Evolutionary conservation across 1,140 invertebrate species (phyloP).

Genomic region (Plodia interpunctella): DNA sequence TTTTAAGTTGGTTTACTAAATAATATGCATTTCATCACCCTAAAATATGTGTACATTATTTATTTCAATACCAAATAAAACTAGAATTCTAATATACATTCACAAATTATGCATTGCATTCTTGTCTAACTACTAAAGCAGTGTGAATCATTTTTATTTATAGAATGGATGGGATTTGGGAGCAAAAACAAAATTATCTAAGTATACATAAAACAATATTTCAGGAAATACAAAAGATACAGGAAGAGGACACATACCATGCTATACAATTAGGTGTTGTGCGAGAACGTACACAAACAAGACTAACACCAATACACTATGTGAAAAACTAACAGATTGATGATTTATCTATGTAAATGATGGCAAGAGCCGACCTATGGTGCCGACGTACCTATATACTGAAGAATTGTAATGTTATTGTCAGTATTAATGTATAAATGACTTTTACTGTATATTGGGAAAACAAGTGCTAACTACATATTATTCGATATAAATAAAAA

Average conservation of each 20-base stretch:
- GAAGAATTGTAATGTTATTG: no score
- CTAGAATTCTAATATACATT: no score
- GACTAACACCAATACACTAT: constrained; percentile 16
- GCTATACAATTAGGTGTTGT: constrained; percentile 7
- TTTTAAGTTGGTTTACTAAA: no score
- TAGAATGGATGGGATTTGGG: constrained; percentile 18
- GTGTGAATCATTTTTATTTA: constrained; percentile 31
- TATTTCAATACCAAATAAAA: no score
- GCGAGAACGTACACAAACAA: constrained; percentile 19
- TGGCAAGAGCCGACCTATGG: no score
- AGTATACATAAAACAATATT: constrained; percentile 1
- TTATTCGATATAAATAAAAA: no score
- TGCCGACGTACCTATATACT: no score
- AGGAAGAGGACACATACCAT: constrained; percentile 27
- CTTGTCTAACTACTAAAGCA: constrained; percentile 1
- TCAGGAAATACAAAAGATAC: constrained; percentile 15
- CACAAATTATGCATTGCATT: background rate
- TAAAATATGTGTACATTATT: no score
- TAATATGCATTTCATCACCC: background rate
- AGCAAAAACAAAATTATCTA: background rate
- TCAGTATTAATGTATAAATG: no score
- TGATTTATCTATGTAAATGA: background rate
- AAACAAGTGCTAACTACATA: no score
- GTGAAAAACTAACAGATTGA: constrained; percentile 1
- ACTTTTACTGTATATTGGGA: no score